Percentiles rank a stretch among this genome's conserved stretches.
These are phyloP conservation scores for Taurulus bubalis DNA, from an alignment of 2,113 vertebrate species.

Conservation along the genomic window DNA sequence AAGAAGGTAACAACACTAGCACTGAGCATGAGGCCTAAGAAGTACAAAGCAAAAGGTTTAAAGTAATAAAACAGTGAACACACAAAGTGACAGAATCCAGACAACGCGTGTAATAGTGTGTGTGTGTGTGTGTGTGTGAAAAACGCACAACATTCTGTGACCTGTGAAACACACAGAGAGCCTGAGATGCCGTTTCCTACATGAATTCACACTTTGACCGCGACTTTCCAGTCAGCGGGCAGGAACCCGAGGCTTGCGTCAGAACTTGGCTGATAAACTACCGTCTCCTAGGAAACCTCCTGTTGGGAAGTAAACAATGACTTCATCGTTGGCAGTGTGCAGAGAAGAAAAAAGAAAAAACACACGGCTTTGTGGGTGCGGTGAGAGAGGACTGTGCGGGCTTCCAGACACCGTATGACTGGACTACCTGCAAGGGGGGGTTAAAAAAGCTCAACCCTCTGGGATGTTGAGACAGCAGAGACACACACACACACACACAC, in stretches of 20 bases:
- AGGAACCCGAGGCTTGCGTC: conserved; percentile 78
- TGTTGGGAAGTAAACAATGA: conserved; percentile 86
- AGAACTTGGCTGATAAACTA: conserved; percentile 81
- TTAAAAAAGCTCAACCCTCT: conserved; percentile 27
- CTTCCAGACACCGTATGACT: conserved; percentile 49
- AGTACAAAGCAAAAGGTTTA: neutral
- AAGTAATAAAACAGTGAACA: conserved; percentile 24
- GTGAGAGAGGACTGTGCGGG: conserved; percentile 31
- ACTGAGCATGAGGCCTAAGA: neutral
- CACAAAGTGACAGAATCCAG: conserved; percentile 33
- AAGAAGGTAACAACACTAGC: neutral
- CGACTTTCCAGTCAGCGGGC: conserved; percentile 73
- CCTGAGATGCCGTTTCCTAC: conserved; percentile 65
- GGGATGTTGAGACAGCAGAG: conserved; percentile 29
- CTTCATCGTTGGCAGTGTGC: conserved; percentile 76
- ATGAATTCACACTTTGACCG: conserved; percentile 76
- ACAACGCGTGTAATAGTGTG: conserved; percentile 18
- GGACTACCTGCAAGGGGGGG: conserved; percentile 24
- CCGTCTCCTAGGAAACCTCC: conserved; percentile 83
- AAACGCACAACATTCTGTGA: conserved; percentile 51
- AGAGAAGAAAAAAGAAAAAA: neutral
- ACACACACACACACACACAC: conserved; percentile 70
- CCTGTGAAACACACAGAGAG: conserved; percentile 36
- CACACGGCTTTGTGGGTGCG: conserved; percentile 64
- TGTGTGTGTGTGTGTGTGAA: conserved; percentile 15